A percentile compares a stretch with the other conserved stretches of the same genome.
These are phyloP conservation scores for Pimpla rufipes DNA, from an alignment of 2,888 invertebrate genomes.

Conservation along the genomic window DNA sequence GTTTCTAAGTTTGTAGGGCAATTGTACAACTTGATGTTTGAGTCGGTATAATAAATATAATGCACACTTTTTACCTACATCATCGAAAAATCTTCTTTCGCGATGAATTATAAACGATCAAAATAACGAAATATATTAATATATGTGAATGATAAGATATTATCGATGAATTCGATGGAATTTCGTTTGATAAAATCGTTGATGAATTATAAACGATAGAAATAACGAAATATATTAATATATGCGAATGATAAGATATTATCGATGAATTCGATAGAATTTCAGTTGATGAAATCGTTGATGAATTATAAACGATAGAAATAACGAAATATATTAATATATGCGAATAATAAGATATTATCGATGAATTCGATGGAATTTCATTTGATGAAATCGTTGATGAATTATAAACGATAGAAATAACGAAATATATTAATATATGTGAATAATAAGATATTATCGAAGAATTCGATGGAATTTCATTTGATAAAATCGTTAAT, in stretches of 20 bases:
- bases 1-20: constrained; percentile 74
- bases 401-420: constrained; percentile 18
- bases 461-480: neutral
- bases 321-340: neutral
- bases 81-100: constrained; percentile 19
- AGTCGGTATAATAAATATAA: constrained; percentile 75
- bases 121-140: constrained; percentile 2
- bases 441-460: neutral
- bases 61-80: constrained; percentile 77
- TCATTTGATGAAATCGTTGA: too few species aligned
- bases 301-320: constrained; percentile 20
- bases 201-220: constrained; percentile 20
- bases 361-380: neutral
- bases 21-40: constrained; percentile 77
- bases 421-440: neutral
- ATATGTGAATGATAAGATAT: neutral
- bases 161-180: neutral
- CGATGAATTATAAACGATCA: constrained; percentile 15
- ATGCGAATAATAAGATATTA: neutral
- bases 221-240: neutral
- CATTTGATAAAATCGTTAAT: constrained; percentile 62
- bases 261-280: neutral
- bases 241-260: neutral
- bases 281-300: too few species aligned
- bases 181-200: too few species aligned